Evolutionary conservation across 2,888 invertebrate genomes (phyloP).

Genomic region (Ypsolopha sequella): DNA sequence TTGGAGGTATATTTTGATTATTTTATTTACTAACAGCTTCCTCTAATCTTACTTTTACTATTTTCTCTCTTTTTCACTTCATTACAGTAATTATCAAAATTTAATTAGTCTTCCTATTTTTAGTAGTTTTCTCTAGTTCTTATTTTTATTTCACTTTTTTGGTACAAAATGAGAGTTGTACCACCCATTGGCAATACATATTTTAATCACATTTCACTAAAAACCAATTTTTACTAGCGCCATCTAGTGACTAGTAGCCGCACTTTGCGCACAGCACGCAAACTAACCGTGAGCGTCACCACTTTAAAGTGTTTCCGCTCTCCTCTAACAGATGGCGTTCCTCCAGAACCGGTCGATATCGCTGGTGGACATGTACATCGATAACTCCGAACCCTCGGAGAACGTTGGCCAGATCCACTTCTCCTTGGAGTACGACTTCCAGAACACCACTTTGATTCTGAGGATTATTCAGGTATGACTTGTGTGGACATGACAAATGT

Average conservation of each 20-base stretch:
- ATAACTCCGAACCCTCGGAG: conserved; percentile 92
- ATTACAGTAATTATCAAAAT: no score
- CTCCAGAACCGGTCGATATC: conserved; percentile 91
- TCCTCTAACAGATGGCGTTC: conserved; percentile 73
- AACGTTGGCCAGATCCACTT: conserved; percentile 96
- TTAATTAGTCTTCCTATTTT: no score
- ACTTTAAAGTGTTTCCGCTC: conserved; percentile 40
- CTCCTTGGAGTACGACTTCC: conserved; percentile 93
- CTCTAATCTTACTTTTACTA: no score
- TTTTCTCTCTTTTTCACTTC: no score
- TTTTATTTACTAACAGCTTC: no score
- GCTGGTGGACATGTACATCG: conserved; percentile 95
- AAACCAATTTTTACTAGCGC: conserved; percentile 1
- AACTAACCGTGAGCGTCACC: conserved; percentile 14
- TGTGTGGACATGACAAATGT: neutral
- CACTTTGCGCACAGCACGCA: conserved; percentile 7
- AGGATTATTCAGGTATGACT: conserved; percentile 87
- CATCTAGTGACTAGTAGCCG: neutral
- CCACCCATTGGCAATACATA: no score
- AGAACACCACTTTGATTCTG: conserved; percentile 90
- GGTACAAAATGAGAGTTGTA: no score
- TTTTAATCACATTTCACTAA: neutral
- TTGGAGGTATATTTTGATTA: no score
- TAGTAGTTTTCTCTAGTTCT: no score
- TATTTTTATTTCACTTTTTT: no score